Evolutionary conservation across 2,888 invertebrate genomes (phyloP).

Genomic region (Oxytorus armatus): DNA sequence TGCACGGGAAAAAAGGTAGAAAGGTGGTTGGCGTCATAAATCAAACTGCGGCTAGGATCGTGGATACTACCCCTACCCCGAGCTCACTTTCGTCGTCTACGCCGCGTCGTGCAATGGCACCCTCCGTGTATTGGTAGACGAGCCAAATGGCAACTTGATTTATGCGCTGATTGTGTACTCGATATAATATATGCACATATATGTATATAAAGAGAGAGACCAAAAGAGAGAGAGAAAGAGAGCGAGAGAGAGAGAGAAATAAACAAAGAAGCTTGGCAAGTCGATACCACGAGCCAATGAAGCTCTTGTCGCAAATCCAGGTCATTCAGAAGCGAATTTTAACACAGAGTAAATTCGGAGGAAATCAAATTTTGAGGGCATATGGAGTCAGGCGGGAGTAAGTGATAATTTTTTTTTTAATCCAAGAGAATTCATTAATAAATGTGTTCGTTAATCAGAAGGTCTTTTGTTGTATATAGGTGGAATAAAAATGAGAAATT

Average conservation of each 20-base stretch:
- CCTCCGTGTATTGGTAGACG: slow-evolving; percentile 41
- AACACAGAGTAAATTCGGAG: too few species aligned
- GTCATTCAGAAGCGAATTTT: slow-evolving; percentile 7
- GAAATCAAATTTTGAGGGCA: too few species aligned
- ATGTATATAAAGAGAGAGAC: too few species aligned
- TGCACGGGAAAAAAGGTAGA: slow-evolving; percentile 54
- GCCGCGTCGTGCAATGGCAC: slow-evolving; percentile 66
- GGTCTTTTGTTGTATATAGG: too few species aligned
- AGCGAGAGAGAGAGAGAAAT: neutral
- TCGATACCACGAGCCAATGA: slow-evolving; percentile 44
- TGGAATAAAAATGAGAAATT: too few species aligned
- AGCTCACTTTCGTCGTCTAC: slow-evolving; percentile 72
- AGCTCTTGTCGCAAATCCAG: slow-evolving; percentile 29
- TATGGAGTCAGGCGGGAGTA: too few species aligned
- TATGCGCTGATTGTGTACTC: slow-evolving; percentile 75
- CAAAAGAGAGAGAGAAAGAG: neutral
- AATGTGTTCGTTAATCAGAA: too few species aligned
- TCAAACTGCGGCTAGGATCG: slow-evolving; percentile 61
- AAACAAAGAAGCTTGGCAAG: slow-evolving; percentile 37
- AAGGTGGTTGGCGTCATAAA: slow-evolving; percentile 57
- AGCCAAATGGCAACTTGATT: slow-evolving; percentile 74
- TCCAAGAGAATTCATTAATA: too few species aligned
- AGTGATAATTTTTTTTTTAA: too few species aligned
- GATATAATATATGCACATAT: slow-evolving; percentile 14
- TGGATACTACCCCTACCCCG: slow-evolving; percentile 42